These are phyloP conservation scores for Ginglymostoma cirratum DNA, from an alignment of 2,113 vertebrate species.

Conservation along the genomic window DNA sequence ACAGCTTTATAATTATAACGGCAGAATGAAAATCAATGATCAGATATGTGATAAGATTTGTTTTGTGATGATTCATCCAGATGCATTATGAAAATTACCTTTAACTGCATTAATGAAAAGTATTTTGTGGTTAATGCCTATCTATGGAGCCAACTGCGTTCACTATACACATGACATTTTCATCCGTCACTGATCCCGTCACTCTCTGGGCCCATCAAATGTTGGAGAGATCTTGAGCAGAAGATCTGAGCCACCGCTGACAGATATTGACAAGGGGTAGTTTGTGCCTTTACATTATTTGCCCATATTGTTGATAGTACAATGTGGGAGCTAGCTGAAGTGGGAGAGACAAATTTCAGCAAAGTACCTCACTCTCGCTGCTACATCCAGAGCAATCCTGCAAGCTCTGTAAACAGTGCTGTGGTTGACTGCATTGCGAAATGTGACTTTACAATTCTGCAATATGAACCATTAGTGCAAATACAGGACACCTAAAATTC, in stretches of 20 bases:
- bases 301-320: not conserved
- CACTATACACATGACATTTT: not conserved
- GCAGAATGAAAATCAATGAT: constrained; percentile 29
- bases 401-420: not conserved
- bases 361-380: not conserved
- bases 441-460: not conserved
- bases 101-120: not conserved
- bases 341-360: not conserved
- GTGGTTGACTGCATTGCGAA: not conserved
- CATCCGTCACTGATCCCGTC: not conserved
- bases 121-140: not conserved
- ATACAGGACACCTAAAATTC: not conserved
- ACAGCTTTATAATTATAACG: constrained; percentile 23
- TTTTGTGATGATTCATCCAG: not conserved
- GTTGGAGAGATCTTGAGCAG: not conserved
- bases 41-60: not conserved
- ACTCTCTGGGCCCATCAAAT: not conserved
- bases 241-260: not conserved
- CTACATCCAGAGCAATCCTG: too few relatives aligned
- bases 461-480: not conserved
- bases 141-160: not conserved
- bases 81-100: not conserved
- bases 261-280: not conserved
- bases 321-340: not conserved
- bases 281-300: not conserved